These are phyloP conservation scores for Mylabris sibirica DNA, from an alignment of 2,888 invertebrate species.

Conservation along the genomic window DNA sequence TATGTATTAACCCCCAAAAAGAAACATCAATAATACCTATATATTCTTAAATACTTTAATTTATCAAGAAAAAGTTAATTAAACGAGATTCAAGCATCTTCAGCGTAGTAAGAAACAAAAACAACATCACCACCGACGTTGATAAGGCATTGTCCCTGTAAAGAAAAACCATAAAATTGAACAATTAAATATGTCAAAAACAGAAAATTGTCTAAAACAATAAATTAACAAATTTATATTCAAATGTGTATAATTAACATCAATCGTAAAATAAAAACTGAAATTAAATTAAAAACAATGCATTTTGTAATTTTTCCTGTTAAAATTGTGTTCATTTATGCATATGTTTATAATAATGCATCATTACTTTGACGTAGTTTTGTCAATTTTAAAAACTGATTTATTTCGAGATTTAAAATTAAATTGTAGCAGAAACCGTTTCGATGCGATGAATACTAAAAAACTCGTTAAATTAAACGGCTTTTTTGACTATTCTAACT, in stretches of 20 bases:
- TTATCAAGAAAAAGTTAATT: conserved; percentile 11
- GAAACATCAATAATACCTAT: background rate
- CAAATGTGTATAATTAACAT: conserved; percentile 1
- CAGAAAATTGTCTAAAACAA: conserved; percentile 5
- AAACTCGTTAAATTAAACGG: background rate
- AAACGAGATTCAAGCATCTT: conserved; percentile 47
- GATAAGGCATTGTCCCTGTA: conserved; percentile 92
- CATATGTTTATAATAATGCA: background rate
- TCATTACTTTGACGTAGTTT: background rate
- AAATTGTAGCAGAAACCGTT: background rate
- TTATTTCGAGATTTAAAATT: background rate
- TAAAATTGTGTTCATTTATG: background rate
- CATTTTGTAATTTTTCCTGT: background rate
- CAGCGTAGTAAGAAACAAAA: conserved; percentile 74
- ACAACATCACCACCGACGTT: conserved; percentile 97
- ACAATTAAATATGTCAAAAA: background rate
- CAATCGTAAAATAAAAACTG: background rate
- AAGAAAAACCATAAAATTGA: conserved; percentile 50
- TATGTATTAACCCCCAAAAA: background rate
- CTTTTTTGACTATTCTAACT: background rate
- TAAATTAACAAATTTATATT: conserved; percentile 16
- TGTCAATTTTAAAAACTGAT: background rate
- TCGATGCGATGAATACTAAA: background rate
- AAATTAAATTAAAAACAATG: background rate
- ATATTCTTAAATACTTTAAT: conserved; percentile 21